Conservation (phyloP, 2,113 vertebrate genomes). For the Bujurquina vittata region DNA sequence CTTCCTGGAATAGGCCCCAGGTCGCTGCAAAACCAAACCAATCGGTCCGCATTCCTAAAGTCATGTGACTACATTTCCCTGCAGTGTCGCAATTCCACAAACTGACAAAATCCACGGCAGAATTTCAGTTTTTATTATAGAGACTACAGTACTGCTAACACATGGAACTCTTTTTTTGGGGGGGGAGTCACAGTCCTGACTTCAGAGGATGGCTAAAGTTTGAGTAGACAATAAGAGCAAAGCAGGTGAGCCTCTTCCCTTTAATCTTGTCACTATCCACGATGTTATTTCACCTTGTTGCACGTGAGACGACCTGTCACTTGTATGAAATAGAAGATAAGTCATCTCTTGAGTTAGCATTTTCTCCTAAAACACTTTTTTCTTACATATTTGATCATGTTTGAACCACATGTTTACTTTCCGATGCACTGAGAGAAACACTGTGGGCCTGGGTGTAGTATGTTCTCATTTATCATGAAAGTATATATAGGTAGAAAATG, state of each 20-base stretch:
- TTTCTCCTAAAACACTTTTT: neutral
- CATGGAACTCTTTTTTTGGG: neutral
- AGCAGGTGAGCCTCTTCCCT: constrained; percentile 50
- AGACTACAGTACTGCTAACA: constrained; percentile 27
- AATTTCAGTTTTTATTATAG: constrained; percentile 5
- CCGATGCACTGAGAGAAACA: neutral
- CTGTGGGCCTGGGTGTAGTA: neutral
- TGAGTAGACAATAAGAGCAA: constrained; percentile 6
- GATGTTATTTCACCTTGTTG: neutral
- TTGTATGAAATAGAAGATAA: neutral
- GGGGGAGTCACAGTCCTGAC: neutral
- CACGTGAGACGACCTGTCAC: neutral
- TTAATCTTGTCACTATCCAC: neutral
- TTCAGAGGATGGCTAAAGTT: constrained; percentile 38
- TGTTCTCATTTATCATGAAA: too few species aligned
- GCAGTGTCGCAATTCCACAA: constrained; percentile 25
- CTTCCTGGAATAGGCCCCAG: neutral
- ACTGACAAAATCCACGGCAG: neutral
- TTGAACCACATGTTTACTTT: neutral
- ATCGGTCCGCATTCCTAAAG: constrained; percentile 73
- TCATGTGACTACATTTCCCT: constrained; percentile 19
- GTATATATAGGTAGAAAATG: too few species aligned
- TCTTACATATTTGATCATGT: neutral
- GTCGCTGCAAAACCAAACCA: constrained; percentile 56
- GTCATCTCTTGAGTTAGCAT: neutral